Evolutionary conservation across 1,140 invertebrate species (phyloP).

Genomic region (Ladona fulva): DNA sequence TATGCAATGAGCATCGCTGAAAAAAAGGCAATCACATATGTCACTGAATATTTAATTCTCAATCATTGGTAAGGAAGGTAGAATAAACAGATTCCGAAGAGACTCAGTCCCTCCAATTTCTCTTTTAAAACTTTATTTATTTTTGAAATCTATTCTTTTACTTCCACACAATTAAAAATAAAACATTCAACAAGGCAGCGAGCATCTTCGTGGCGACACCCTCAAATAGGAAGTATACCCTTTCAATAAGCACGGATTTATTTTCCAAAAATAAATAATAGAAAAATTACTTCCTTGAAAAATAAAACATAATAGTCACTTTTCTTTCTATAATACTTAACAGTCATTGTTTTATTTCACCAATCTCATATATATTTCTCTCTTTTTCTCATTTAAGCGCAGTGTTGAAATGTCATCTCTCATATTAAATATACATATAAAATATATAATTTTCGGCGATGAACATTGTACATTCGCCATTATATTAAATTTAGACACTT

Average conservation of each 20-base stretch:
- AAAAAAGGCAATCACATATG: too few species aligned
- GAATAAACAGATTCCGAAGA: too few species aligned
- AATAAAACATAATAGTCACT: not conserved
- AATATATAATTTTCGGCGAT: not conserved
- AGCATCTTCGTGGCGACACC: not conserved
- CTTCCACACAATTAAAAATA: conserved; percentile 7
- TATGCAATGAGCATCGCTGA: too few species aligned
- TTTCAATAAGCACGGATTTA: not conserved
- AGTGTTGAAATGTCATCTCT: not conserved
- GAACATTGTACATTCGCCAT: not conserved
- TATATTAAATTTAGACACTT: too few species aligned
- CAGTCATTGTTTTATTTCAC: not conserved
- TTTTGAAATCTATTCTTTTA: not conserved
- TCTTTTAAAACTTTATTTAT: not conserved
- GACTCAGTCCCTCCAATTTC: too few species aligned
- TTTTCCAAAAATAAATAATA: conserved; percentile 9
- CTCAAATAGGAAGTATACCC: not conserved
- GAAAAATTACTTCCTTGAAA: not conserved
- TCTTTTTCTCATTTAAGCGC: not conserved
- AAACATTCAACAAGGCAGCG: not conserved
- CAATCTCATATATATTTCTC: not conserved
- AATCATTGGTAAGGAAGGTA: too few species aligned
- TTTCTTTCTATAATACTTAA: not conserved
- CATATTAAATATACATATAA: conserved; percentile 7
- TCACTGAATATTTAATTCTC: too few species aligned